Base-by-base conservation (phyloP, 1,140 invertebrate genomes). In the Aleiodes sp. region DNA sequence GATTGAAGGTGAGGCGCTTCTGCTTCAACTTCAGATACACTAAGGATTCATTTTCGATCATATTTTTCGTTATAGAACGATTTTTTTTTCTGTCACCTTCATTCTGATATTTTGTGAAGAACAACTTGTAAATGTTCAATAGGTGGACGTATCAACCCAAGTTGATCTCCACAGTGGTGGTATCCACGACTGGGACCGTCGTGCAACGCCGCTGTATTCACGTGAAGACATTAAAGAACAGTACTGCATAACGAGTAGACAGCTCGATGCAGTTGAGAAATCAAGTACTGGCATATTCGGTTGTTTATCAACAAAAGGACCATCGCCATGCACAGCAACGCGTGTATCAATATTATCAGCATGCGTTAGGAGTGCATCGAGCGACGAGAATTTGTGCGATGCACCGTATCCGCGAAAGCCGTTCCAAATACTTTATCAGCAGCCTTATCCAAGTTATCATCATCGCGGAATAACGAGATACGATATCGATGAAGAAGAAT, bases 231-330 rank as follows among this genome's bases (percentile, higher is more conserved):
- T 94, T 71, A 87, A 92, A 37, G 94, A 95, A 77, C 93, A 97
- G 82, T 97, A 97, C 86, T 97, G 96, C 87, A 95, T 97, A 84
- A 96, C 93, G 77, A 93, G 92, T 82, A 91, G 94, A 78, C 94
- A 96, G 82, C 85, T 96, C 80, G 92, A 94, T 80, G 93, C 94
- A 66, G 90, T 97, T 73, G 95, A 97, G 80, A 88, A 91, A 88
- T 82, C 91, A 86, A 80, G 92, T 75, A 89, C 91, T 66, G 88
- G 92, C 69, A 91, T 95, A 76, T 94, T 95, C 82, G 94, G 94
- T 73, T 96, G 95, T 82, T 87, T 96, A 70, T 94, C 94, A 19
- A 83, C 81, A 28, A 80, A 81, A 52, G 83, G 84, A 24, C 83
- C 82, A 52, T 87, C 86, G n/a, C 86, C 85, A 28, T 86, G 82